Evolutionary conservation across 2,113 vertebrate genomes (phyloP).

Genomic region (Lophius piscatorius): DNA sequence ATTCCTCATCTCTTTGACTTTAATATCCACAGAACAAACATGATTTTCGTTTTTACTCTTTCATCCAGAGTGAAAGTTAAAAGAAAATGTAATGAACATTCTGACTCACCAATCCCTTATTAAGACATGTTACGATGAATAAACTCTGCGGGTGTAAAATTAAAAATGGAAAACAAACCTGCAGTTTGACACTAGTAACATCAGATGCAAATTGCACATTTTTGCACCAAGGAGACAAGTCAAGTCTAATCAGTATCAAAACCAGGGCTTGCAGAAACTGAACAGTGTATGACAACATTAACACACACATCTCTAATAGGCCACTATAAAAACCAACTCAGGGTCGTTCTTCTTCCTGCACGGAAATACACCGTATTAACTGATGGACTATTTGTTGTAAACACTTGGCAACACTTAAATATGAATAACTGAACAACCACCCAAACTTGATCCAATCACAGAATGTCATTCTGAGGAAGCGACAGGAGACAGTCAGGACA

Average conservation of each 20-base stretch:
- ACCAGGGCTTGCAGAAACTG: constrained; percentile 45
- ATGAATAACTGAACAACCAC: constrained; percentile 40
- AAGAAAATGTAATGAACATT: constrained; percentile 55
- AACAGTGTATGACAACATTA: constrained; percentile 45
- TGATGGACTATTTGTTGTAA: constrained; percentile 63
- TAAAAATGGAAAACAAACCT: constrained; percentile 40
- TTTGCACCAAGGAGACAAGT: constrained; percentile 52
- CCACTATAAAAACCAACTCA: constrained; percentile 44
- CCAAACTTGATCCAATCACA: constrained; percentile 5
- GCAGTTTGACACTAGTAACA: constrained; percentile 29
- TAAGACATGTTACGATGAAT: constrained; percentile 77
- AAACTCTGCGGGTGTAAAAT: constrained; percentile 58
- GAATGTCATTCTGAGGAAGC: too few relatives aligned
- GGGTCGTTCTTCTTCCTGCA: constrained; percentile 39
- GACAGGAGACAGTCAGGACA: constrained; percentile 36
- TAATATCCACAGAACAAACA: constrained; percentile 41
- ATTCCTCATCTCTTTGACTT: constrained; percentile 47
- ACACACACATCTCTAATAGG: constrained; percentile 52
- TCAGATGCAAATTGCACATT: constrained; percentile 58
- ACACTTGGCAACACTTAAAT: constrained; percentile 72
- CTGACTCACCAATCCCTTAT: constrained; percentile 63
- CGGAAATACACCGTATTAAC: constrained; percentile 34
- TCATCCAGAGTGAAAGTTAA: constrained; percentile 47
- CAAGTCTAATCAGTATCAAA: constrained; percentile 60
- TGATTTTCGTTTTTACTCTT: constrained; percentile 34